Evolutionary conservation across 2,888 invertebrate species (phyloP), one percentile per base, ranked within the genome.

Genomic region (Pandemis cinnamomeana): DNA sequence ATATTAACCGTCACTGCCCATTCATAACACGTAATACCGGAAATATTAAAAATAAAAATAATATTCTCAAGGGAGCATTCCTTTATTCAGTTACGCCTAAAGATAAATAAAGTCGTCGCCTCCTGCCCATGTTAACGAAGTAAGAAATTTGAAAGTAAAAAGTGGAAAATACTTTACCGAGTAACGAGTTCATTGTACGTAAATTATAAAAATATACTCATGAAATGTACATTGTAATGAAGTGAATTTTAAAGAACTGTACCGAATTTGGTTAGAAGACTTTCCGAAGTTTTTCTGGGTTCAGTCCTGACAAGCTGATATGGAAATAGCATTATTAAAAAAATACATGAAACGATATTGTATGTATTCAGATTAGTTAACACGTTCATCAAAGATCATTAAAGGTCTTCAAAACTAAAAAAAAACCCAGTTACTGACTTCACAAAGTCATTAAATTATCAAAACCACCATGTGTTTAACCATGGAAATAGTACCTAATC

Each of bases 91-190:
- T 58, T 44, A 68, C 58, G 68, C n/a, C 27, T 60, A 27, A 68
- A 60, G 41, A 68, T 68, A 68, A 68, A 68, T 68, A 68, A 68
- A 46, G 58, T 27, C 27, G 6, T 27, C 13, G 44, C 27, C 46
- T 68, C 58, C 53, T 41, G 67, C 41, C 68, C 44, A 68, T 60
- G 68, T n/a, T 58, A 68, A 68, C 58, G 44, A 68, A 60, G 58
- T 68, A 13, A 46, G 55, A 68, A 58, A 67, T 44, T 67, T 67
- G 13, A 67, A 68, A 68, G 51, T 53, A 66, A 67, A 66, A 64
- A 55, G 67, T 20, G 20, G 6, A 55, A 66, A 58, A 68, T 58
- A 42, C 15, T 58, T 67, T 58, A 11, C 11, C n/a, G 7, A 13
- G 13, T 53, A 66, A 41, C 66, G 27, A 13, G 53, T 53, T 51